Percentiles rank a stretch among this genome's conserved stretches.
These are phyloP conservation scores for Tigriopus californicus DNA, from an alignment of 2,888 invertebrate genomes.

Conservation along the genomic window DNA sequence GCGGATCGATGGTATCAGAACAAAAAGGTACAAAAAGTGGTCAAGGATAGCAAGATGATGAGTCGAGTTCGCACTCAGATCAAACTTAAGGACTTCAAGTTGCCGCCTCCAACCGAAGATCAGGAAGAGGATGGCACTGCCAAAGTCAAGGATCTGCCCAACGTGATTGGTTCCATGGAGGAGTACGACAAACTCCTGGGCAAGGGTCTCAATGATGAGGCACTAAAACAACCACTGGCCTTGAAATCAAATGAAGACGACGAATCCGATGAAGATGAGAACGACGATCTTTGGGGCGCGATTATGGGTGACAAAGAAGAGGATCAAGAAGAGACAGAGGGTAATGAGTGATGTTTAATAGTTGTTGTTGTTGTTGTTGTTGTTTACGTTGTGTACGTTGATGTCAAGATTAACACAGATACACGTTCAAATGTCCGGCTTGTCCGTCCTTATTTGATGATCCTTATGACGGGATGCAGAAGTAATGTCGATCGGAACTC, in stretches of 20 bases:
- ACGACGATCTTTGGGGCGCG: slow-evolving; percentile 5
- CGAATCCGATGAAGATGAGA: background rate
- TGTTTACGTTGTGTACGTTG: too few species aligned
- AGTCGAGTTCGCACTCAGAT: slow-evolving; percentile 1
- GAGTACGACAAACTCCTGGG: background rate
- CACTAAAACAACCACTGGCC: background rate
- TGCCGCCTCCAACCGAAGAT: background rate
- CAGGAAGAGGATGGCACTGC: background rate
- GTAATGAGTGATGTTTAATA: too few species aligned
- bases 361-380: too few species aligned
- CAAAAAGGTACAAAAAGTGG: slow-evolving; percentile 6
- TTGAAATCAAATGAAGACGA: background rate
- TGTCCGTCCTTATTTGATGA: too few species aligned
- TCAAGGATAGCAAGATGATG: background rate
- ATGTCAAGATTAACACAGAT: too few species aligned
- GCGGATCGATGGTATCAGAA: slow-evolving; percentile 12
- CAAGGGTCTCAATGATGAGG: background rate
- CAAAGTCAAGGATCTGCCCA: background rate
- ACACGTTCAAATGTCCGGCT: too few species aligned
- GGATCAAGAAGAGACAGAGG: too few species aligned
- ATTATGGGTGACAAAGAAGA: slow-evolving; percentile 4
- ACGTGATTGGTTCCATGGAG: slow-evolving; percentile 5
- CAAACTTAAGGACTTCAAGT: background rate
- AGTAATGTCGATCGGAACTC: too few species aligned
- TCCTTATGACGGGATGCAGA: too few species aligned